Evolutionary conservation across 2,113 vertebrate species (phyloP), one percentile per base, ranked within the genome.

Genomic region (Eudorcas thomsonii): DNA sequence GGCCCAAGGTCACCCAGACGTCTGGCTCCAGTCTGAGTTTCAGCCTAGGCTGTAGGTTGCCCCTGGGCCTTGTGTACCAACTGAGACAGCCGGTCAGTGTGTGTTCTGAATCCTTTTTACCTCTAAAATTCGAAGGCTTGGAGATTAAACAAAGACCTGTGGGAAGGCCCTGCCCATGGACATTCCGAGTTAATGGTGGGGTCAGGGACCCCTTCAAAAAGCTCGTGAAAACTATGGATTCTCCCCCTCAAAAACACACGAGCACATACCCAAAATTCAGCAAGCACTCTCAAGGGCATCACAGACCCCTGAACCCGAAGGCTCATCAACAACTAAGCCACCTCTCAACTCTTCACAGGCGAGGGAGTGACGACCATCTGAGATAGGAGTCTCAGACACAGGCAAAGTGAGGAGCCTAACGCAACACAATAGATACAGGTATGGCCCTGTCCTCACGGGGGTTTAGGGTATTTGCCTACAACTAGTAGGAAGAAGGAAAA

Each of bases 381-480:
- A 15, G 33, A 17, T 0, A 6, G 86, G 59, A 30, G 67, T 43
- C 78, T 64, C 89, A 23, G 64, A 50, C 83, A 9, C 43, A 48
- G 77, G 71, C 86, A 19, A 83, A 86, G 55, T n/a, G 19, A 64
- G 3, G 21, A 43, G 59, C 71, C 13, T 16, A 71, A 39, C 0
- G 14, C 16, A 85, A 50, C 60, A 86, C 48, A 85, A 54, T 1
- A 83, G 67, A 15, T 12, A 48, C 83, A n/a, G 67, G 77, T 13
- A 91, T 0, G 28, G 48, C 43, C n/a, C 59, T 55, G 30, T 67
- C 87, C 67, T 57, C 19, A 10, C 25, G 5, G 62, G 55, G 43
- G 43, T 64, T 96, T 90, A 96, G 74, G 57, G 28, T 85, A 93
- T 88, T 39, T 91, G 87, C 26, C 71, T 64, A 93, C 26, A 54